phyloP scores from a whole-genome alignment of 2,113 vertebrate species.

The Microcebus murinus region DNA sequence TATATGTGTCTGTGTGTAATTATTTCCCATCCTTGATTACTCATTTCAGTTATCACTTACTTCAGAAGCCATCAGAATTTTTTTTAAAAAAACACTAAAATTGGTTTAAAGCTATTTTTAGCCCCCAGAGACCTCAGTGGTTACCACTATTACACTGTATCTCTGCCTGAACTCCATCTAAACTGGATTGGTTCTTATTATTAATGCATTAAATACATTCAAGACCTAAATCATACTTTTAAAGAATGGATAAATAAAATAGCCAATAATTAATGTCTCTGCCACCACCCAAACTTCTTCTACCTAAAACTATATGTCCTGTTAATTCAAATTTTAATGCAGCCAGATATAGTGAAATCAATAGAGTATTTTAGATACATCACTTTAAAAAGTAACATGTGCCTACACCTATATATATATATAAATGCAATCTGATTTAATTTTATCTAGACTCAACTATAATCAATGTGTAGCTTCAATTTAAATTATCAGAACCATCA shows the following conservation, averaged over 20 bases:
- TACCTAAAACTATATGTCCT: background rate
- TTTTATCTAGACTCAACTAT: constrained; percentile 44
- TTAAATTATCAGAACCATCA: background rate
- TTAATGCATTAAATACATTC: background rate
- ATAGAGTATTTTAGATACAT: background rate
- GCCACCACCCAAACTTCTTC: background rate
- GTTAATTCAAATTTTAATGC: background rate
- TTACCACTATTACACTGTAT: background rate
- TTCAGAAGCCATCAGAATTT: background rate
- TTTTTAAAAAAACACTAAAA: background rate
- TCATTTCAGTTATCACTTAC: background rate
- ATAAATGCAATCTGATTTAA: constrained; percentile 11
- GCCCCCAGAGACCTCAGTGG: background rate
- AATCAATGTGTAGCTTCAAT: constrained; percentile 50
- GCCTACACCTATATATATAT: background rate
- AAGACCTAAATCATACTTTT: background rate
- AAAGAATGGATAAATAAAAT: background rate
- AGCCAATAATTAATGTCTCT: background rate
- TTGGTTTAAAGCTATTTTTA: background rate
- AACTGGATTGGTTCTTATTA: background rate
- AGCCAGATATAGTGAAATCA: background rate
- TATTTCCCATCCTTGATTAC: background rate
- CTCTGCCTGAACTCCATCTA: background rate
- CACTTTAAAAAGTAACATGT: background rate
- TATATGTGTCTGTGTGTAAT: background rate